phyloP scores from a whole-genome alignment of 2,888 invertebrate genomes.

The Scaptomyza polygonia region DNA sequence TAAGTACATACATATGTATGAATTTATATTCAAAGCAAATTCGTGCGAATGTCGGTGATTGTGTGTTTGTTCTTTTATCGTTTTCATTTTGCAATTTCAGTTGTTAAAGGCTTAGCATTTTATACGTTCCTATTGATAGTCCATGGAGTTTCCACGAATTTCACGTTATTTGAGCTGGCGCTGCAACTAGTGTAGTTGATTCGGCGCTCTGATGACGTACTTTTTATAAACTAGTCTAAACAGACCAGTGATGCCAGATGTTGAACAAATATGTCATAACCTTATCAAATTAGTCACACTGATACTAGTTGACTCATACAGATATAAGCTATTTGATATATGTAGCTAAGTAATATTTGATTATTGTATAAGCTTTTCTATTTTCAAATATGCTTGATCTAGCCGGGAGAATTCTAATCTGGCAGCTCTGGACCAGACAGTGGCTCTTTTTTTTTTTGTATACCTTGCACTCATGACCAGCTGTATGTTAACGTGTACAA shows the following conservation, averaged over 20 bases:
- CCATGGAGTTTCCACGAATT: constrained; percentile 72
- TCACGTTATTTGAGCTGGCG: constrained; percentile 28
- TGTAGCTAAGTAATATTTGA: no score
- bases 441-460: constrained; percentile 36
- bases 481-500: not conserved
- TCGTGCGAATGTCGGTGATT: constrained; percentile 3
- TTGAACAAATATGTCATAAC: no score
- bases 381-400: no score
- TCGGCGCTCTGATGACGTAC: constrained; percentile 35
- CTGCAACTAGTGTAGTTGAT: constrained; percentile 11
- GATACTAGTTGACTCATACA: no score
- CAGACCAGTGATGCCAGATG: no score
- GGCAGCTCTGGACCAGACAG: no score
- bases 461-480: constrained; percentile 40
- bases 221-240: constrained; percentile 10
- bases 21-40: constrained; percentile 34
- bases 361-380: no score
- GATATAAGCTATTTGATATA: no score
- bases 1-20: not conserved
- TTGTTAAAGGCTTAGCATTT: constrained; percentile 32
- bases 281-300: no score
- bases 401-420: no score
- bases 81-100: constrained; percentile 18
- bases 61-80: constrained; percentile 18
- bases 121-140: constrained; percentile 64